Conservation (phyloP, 2,797 vertebrate genomes). For the Microchirus variegatus region DNA sequence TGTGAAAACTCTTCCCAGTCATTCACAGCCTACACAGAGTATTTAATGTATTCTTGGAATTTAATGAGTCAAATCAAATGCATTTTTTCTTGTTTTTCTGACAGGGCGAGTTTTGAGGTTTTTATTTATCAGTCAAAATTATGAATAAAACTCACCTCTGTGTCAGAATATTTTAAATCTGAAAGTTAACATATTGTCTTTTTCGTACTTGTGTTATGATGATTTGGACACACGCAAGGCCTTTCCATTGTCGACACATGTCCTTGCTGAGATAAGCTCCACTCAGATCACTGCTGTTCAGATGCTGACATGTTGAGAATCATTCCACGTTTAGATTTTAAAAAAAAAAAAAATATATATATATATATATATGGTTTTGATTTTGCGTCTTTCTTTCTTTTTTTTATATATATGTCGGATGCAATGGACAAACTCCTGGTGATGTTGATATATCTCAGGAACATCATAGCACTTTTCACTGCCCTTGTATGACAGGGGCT, state of each 20-base stretch:
- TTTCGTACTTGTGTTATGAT: neutral
- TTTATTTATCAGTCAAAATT: too few relatives aligned
- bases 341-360: neutral
- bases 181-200: neutral
- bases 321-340: neutral
- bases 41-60: too few relatives aligned
- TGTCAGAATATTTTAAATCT: too few relatives aligned
- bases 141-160: too few relatives aligned
- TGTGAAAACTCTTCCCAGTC: too few relatives aligned
- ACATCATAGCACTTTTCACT: conserved; percentile 32
- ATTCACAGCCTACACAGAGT: too few relatives aligned
- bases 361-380: neutral
- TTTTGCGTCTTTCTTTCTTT: neutral
- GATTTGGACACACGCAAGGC: neutral
- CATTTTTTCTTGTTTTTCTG: too few relatives aligned
- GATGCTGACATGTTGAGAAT: neutral
- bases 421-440: conserved; percentile 7
- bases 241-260: neutral
- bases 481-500: conserved; percentile 57
- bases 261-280: neutral
- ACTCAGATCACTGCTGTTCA: neutral
- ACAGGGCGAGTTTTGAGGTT: neutral
- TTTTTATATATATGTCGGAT: neutral
- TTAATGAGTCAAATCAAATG: too few relatives aligned
- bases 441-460: conserved; percentile 12